Percentiles rank a stretch among this genome's conserved stretches.
These are phyloP conservation scores for Myocastor coypus DNA, from an alignment of 2,113 vertebrate genomes.

Conservation along the genomic window DNA sequence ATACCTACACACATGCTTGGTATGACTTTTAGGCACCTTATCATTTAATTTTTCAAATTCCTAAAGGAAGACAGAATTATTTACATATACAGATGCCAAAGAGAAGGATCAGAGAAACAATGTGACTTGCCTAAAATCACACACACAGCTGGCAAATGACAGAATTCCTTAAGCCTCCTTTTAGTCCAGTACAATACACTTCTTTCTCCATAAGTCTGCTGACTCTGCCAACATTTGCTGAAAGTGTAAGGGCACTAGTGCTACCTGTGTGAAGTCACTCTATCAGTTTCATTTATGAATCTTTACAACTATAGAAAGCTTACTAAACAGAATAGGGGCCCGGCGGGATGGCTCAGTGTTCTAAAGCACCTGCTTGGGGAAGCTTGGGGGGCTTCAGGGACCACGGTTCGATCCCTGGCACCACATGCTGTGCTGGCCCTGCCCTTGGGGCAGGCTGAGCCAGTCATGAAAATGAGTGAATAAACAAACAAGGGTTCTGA, in stretches of 20 bases:
- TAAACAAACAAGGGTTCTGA: no score
- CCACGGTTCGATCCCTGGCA: no score
- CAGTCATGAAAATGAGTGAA: no score
- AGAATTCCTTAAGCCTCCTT: not conserved
- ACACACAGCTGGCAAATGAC: not conserved
- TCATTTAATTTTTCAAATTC: constrained; percentile 31
- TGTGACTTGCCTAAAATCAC: not conserved
- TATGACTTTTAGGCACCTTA: not conserved
- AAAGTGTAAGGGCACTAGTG: not conserved
- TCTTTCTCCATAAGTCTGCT: not conserved
- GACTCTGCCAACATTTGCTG: no score
- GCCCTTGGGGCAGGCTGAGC: no score
- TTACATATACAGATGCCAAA: not conserved
- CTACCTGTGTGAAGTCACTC: not conserved
- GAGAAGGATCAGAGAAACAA: not conserved
- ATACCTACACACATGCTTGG: not conserved
- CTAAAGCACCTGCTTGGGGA: no score
- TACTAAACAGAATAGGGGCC: not conserved
- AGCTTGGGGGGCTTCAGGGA: no score
- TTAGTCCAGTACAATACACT: not conserved
- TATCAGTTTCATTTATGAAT: not conserved
- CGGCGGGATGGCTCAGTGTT: no score
- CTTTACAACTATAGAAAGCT: not conserved
- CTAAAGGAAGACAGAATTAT: not conserved
- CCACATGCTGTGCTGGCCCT: no score